Evolutionary conservation across 2,888 invertebrate genomes (phyloP).

Genomic region (Camponotus fellah): DNA sequence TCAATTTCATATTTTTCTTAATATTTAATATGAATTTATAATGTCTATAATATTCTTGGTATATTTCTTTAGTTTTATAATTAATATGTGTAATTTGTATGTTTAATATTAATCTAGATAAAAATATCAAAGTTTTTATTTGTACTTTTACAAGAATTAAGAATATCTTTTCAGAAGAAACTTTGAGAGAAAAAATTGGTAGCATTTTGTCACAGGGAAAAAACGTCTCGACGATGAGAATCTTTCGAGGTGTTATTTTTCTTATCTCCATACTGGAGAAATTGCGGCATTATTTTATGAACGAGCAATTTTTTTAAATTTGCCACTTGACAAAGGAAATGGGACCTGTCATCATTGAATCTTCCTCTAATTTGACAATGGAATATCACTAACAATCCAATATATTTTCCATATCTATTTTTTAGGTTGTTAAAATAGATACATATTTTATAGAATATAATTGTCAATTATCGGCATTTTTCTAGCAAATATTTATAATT

Average conservation of each 20-base stretch:
- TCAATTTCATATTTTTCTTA: background rate
- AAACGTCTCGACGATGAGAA: slow-evolving; percentile 42
- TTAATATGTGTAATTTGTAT: background rate
- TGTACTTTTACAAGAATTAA: background rate
- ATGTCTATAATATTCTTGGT: background rate
- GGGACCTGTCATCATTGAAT: slow-evolving; percentile 17
- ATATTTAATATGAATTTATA: slow-evolving; percentile 13
- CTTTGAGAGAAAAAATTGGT: slow-evolving; percentile 51
- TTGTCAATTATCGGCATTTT: background rate
- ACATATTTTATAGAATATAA: slow-evolving; percentile 12
- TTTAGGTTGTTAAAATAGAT: background rate
- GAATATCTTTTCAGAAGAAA: background rate
- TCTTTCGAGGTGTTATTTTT: slow-evolving; percentile 21
- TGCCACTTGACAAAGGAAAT: slow-evolving; percentile 21
- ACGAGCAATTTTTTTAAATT: slow-evolving; percentile 5
- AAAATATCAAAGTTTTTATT: background rate
- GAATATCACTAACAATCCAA: slow-evolving; percentile 16
- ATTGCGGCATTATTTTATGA: slow-evolving; percentile 48
- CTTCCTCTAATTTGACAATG: background rate
- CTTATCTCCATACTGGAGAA: background rate
- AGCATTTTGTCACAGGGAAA: slow-evolving; percentile 46
- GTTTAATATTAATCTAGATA: background rate
- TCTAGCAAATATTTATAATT: background rate
- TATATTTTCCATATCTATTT: background rate
- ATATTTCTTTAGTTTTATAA: background rate